Base-by-base conservation (phyloP, 2,113 vertebrate genomes). In the Madoqua kirkii region DNA sequence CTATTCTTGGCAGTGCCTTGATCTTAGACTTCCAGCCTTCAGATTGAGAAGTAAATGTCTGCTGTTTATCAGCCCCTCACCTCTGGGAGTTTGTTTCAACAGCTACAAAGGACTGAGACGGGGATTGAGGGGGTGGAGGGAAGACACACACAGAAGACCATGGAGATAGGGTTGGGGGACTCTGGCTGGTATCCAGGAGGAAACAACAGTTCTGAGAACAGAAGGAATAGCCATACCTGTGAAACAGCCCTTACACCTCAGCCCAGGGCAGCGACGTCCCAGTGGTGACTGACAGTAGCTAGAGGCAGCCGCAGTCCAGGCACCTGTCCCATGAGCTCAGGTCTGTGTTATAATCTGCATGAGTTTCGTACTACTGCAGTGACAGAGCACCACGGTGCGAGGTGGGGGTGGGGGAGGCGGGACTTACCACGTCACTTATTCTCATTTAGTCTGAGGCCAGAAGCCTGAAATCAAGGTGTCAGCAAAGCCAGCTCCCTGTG, bases 251-350 rank as follows among this genome's bases (percentile, higher is more conserved):
- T 71, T 71, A 36, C 17, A 71, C 19, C 67, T 23, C 40, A 5
- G 91, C 52, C 11, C 81, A 19, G 50, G 52, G 2, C 31, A 21
- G 16, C 0, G 0, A 33, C 1, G 7, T 23, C n/a, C 27, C 33
- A 5, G 1, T 2, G 43, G n/a, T 1, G 16, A 59, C 21, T 6
- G 45, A 48, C 5, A 1, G 13, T 1, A 3, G 43, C 76, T 4
- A 19, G 45, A 6, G 59, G 36, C 45, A 33, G n/a, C 1, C 8
- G 8, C n/a, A 23, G 27, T 25, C 23, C 76, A 2, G 74, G 43
- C 31, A 1, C 31, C 89, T 17, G 31, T 27, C 54, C 89, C 29
- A 4, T 4, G 54, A 3, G 19, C 7, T 33, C 31, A 16, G 7
- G 57, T 3, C 21, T 84, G 48, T 50, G 33, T 12, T 8, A 6